Conservation (phyloP, 37 sponge, comb jelly and placozoan species). For the Bolinopsis microptera region DNA sequence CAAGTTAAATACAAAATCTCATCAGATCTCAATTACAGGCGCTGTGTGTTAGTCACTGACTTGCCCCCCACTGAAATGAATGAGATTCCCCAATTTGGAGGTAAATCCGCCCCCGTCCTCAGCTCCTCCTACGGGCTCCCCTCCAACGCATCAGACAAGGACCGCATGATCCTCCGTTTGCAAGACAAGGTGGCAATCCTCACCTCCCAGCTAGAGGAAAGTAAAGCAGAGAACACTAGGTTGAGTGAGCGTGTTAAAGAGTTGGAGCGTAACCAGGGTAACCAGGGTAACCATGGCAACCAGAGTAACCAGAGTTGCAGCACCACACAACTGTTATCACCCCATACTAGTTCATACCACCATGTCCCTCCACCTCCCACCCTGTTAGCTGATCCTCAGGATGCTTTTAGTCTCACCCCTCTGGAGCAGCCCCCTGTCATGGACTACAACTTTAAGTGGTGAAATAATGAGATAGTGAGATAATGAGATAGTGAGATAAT, state of each 20-base stretch:
- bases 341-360: not conserved
- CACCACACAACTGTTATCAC: slow-evolving; percentile 13
- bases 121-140: not conserved
- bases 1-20: too few species aligned
- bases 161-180: not conserved
- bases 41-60: not conserved
- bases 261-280: not conserved
- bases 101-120: slow-evolving; percentile 16
- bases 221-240: not conserved
- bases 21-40: too few species aligned
- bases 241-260: not conserved
- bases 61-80: not conserved
- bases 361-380: not conserved
- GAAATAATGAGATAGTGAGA: too few species aligned
- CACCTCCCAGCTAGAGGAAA: slow-evolving; percentile 48
- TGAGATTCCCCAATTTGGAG: slow-evolving; percentile 25
- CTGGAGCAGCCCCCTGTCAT: not conserved
- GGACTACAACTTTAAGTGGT: slow-evolving; percentile 50
- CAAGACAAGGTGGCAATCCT: slow-evolving; percentile 39
- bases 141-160: slow-evolving; percentile 41
- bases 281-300: too few species aligned
- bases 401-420: not conserved
- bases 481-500: too few species aligned
- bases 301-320: not conserved
- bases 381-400: not conserved